Evolutionary conservation across 2,888 invertebrate genomes (phyloP), one percentile per base, ranked within the genome.

Genomic region (Cerastis rubricosa): DNA sequence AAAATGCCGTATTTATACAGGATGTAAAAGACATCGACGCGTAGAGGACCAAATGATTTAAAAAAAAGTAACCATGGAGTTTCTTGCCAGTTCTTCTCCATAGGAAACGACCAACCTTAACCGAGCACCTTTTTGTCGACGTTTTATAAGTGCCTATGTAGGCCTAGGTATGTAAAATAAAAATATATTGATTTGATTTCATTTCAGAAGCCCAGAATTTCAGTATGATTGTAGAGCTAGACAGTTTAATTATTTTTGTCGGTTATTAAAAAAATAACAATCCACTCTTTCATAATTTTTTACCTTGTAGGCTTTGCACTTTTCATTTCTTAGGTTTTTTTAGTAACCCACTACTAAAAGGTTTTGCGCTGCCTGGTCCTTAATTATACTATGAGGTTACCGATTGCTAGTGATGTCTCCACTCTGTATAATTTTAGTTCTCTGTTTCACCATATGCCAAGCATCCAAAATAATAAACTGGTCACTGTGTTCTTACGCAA

Each of bases 401-500:
- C 9, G 54, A 9, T 25, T 12, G 12, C 54, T 54, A 54, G n/a
- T 54, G 25, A 57, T 57, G 14, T 14, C 57, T 12, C 14, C 8
- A 57, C 14, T 29, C 0, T 29, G 17, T 25, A 59, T 17, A 0
- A 8, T 12, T 63, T 59, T 57, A 45, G 51, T 67, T 61, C 40
- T 12, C 0, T 6, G 54, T 59, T 63, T 2, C 12, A n/a, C 47
- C 65, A 4, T 35, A 4, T 25, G 19, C 7, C 71, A 80, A 45
- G n/a, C 11, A 12, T 65, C 9, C 17, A 78, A 54, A 0, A 35
- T 64, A 68, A 73, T 47, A 35, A 2, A 75, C 8, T 82, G 76
- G 70, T 68, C 51, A 73, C n/a, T 2, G 61, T 35, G 51, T 49
- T 71, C 63, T 84, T 83, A 76, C 71, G 71, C 49, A 85, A 85